Evolutionary conservation across 2,797 vertebrate species (phyloP).

Genomic region (Parotocinclus haroldoi): DNA sequence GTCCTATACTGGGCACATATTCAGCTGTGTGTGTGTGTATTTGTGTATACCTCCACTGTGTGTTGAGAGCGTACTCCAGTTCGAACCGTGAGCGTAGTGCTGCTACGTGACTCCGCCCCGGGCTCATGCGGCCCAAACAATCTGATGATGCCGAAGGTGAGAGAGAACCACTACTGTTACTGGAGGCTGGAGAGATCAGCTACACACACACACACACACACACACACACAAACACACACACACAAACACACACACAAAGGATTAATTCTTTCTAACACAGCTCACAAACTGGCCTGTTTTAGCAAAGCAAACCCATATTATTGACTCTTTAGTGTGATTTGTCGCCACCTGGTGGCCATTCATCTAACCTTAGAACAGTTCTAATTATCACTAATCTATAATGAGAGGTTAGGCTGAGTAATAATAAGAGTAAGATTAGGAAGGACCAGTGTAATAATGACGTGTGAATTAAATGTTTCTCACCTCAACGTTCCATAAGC

Average conservation of each 20-base stretch:
- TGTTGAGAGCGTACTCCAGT: slow-evolving; percentile 87
- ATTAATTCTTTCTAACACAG: neutral
- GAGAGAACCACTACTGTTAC: slow-evolving; percentile 92
- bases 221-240: slow-evolving; percentile 11
- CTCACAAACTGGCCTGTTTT: neutral
- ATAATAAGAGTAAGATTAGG: no score
- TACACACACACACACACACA: slow-evolving; percentile 52
- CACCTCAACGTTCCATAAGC: slow-evolving; percentile 91
- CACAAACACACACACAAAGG: neutral
- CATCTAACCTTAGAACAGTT: no score
- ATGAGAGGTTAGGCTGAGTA: no score
- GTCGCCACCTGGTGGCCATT: no score
- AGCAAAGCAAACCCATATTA: no score
- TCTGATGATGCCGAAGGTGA: slow-evolving; percentile 89
- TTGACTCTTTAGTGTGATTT: neutral
- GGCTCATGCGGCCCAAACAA: slow-evolving; percentile 76
- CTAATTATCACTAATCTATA: no score
- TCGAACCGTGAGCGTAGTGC: slow-evolving; percentile 86
- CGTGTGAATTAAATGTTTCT: slow-evolving; percentile 1
- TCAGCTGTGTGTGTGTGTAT: neutral
- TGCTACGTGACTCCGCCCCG: slow-evolving; percentile 86
- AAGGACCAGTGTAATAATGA: no score
- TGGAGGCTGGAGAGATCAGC: slow-evolving; percentile 91
- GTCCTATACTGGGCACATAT: no score
- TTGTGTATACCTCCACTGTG: slow-evolving; percentile 77